These are phyloP conservation scores for Congeria kusceri DNA, from an alignment of 2,888 invertebrate genomes.

Conservation along the genomic window DNA sequence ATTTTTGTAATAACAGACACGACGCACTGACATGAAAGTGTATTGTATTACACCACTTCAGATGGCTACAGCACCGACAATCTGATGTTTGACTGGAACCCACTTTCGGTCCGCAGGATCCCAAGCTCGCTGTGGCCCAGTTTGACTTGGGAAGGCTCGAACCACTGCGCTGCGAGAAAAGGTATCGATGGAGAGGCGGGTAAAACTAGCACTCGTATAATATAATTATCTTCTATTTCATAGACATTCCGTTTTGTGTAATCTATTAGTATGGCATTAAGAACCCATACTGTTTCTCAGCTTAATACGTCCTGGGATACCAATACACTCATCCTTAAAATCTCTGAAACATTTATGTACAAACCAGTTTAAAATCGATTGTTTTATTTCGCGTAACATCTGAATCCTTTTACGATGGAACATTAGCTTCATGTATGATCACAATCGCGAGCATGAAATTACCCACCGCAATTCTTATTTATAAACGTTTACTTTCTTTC, in stretches of 20 bases:
- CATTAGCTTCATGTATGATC: too few relatives aligned
- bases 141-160: conserved; percentile 47
- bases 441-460: too few relatives aligned
- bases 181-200: conserved; percentile 12
- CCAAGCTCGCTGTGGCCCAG: conserved; percentile 60
- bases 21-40: too few relatives aligned
- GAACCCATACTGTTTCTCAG: not conserved
- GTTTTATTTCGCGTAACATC: too few relatives aligned
- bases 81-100: conserved; percentile 64
- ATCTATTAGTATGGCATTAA: not conserved
- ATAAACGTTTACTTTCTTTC: too few relatives aligned
- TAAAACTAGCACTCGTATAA: not conserved
- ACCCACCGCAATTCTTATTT: too few relatives aligned
- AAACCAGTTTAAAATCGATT: not conserved
- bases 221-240: not conserved
- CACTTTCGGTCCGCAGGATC: conserved; percentile 46
- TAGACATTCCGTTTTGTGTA: not conserved
- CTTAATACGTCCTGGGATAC: too few relatives aligned
- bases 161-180: conserved; percentile 42
- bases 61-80: conserved; percentile 70
- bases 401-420: too few relatives aligned
- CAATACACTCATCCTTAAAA: too few relatives aligned
- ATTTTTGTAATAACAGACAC: too few relatives aligned
- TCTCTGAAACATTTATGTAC: not conserved
- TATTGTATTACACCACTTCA: too few relatives aligned